phyloP scores from a whole-genome alignment of 64 coral and sea anemone genomes.

The Cladopsammia gracilis region DNA sequence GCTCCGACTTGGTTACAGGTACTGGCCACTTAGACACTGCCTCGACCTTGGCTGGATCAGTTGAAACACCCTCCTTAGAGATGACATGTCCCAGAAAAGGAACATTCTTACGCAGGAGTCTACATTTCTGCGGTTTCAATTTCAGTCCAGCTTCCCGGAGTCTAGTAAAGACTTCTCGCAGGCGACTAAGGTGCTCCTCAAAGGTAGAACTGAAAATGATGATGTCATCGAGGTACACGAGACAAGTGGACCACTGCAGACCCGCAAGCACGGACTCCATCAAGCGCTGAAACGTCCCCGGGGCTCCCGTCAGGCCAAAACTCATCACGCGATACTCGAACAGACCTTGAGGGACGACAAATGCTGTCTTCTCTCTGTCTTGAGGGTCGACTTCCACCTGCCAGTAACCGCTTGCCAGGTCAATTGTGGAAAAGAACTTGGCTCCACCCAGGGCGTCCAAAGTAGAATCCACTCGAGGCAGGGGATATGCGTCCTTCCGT shows the following conservation, averaged over 20 bases:
- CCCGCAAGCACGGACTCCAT: not conserved
- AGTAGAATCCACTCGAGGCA: not conserved
- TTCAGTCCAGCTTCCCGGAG: not conserved
- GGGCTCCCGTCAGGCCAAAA: not conserved
- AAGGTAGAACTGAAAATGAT: slow-evolving; percentile 5
- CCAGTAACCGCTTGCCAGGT: slow-evolving; percentile 9
- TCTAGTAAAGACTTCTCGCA: not conserved
- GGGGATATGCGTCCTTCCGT: slow-evolving; percentile 8
- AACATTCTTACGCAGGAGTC: not conserved
- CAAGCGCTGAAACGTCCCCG: not conserved
- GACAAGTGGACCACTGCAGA: not conserved
- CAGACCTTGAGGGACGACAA: not conserved
- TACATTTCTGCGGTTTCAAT: not conserved
- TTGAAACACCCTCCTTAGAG: slow-evolving; percentile 38
- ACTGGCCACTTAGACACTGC: not conserved
- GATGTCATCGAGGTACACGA: slow-evolving; percentile 17
- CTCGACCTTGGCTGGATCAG: slow-evolving; percentile 16
- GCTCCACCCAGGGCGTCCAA: slow-evolving; percentile 13
- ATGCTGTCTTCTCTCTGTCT: slow-evolving; percentile 41
- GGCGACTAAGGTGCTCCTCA: slow-evolving; percentile 9
- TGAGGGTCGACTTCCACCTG: not conserved
- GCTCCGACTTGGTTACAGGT: not conserved
- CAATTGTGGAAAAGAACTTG: not conserved
- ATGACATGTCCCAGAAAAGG: slow-evolving; percentile 30
- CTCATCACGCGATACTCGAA: slow-evolving; percentile 15